These are phyloP conservation scores for Notiomystis cincta DNA, from an alignment of 2,113 vertebrate genomes.

Conservation along the genomic window DNA sequence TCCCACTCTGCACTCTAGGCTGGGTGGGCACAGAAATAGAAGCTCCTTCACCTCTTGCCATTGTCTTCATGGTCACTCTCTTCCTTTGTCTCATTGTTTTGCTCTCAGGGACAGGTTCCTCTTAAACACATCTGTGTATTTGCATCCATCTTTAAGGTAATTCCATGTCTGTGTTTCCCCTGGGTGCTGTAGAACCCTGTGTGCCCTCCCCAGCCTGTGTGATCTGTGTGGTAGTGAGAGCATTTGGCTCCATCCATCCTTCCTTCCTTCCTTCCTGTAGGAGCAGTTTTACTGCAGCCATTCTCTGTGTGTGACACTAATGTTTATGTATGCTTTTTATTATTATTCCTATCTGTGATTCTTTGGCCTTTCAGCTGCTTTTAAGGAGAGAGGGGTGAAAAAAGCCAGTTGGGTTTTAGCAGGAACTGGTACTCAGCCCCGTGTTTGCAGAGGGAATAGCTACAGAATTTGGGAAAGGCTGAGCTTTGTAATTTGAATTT, in stretches of 20 bases:
- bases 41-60: not conserved
- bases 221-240: not conserved
- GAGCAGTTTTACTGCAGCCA: not conserved
- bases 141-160: constrained; percentile 74
- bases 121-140: constrained; percentile 60
- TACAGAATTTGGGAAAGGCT: not conserved
- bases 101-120: constrained; percentile 65
- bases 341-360: not conserved
- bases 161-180: not conserved
- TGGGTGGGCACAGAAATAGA: not conserved
- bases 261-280: constrained; percentile 6
- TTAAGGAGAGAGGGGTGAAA: not conserved
- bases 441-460: fast-evolving
- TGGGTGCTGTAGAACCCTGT: not conserved
- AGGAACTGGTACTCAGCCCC: not conserved
- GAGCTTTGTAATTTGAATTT: not conserved
- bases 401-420: not conserved
- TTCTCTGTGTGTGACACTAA: not conserved
- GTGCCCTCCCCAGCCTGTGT: not conserved
- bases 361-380: not conserved
- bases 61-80: not conserved
- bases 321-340: not conserved
- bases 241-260: not conserved
- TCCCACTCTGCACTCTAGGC: not conserved
- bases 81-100: constrained; percentile 55